These are phyloP conservation scores for Leptobrachium ailaonicum DNA, from an alignment of 2,113 vertebrate genomes.

Conservation along the genomic window DNA sequence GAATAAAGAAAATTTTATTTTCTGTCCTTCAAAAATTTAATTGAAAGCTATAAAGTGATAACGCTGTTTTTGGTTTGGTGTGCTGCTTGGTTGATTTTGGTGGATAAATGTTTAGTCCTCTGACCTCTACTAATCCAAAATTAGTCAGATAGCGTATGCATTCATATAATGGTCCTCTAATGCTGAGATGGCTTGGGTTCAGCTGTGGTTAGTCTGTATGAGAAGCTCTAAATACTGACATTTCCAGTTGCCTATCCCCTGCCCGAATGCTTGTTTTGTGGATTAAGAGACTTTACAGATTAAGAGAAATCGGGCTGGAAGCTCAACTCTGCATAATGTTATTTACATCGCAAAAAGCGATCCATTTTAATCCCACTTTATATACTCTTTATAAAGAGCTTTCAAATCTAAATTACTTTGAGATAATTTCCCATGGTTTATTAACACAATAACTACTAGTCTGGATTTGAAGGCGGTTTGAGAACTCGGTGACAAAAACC, in stretches of 20 bases:
- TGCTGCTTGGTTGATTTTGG: too few relatives aligned
- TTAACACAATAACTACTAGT: too few relatives aligned
- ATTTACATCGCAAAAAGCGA: conserved; percentile 28
- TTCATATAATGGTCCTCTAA: background rate
- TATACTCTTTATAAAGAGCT: conserved; percentile 29
- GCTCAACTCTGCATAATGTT: conserved; percentile 12
- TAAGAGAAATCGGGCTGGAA: background rate
- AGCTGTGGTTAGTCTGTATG: background rate
- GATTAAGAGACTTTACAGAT: conserved; percentile 27
- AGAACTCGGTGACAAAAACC: too few relatives aligned
- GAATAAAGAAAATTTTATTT: too few relatives aligned
- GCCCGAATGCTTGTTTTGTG: conserved; percentile 23
- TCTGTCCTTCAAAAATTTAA: too few relatives aligned
- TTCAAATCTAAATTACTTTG: conserved; percentile 26
- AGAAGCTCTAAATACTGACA: background rate
- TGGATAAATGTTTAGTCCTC: too few relatives aligned
- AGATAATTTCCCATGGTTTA: background rate
- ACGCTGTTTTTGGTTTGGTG: too few relatives aligned
- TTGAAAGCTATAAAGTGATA: too few relatives aligned
- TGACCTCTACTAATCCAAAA: background rate
- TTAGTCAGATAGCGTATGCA: background rate
- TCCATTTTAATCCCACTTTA: conserved; percentile 26
- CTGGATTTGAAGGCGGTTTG: too few relatives aligned
- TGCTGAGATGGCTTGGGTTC: too few relatives aligned
- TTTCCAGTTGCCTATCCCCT: background rate